phyloP scores from a whole-genome alignment of 1,140 invertebrate genomes.

The Lordiphosa stackelbergi region DNA sequence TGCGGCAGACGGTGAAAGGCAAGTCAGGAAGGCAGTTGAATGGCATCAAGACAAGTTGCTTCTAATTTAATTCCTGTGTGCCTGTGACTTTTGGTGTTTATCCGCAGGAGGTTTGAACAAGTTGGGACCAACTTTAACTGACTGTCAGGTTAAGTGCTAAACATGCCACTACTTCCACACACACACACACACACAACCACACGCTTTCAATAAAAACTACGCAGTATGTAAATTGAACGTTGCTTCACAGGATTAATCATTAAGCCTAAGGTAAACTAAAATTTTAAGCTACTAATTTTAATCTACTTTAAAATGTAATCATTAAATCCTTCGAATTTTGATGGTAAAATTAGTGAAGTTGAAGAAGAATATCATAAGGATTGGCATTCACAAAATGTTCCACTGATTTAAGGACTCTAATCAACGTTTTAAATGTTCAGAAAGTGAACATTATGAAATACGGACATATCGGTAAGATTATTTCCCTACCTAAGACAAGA shows the following conservation, averaged over 20 bases:
- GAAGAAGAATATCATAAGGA: too few species aligned
- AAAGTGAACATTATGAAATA: too few species aligned
- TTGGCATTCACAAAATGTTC: too few species aligned
- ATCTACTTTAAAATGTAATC: conserved; percentile 5
- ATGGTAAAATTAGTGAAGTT: conserved; percentile 4
- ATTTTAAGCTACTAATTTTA: conserved; percentile 6
- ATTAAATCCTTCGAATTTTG: conserved; percentile 2
- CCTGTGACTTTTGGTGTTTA: conserved; percentile 31
- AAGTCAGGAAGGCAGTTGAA: conserved; percentile 21
- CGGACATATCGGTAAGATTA: too few species aligned
- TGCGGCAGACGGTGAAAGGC: conserved; percentile 18
- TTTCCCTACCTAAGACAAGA: too few species aligned
- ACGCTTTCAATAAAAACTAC: conserved; percentile 1
- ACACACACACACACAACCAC: background rate
- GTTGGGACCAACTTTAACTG: background rate
- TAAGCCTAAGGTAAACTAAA: background rate
- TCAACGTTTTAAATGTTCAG: too few species aligned
- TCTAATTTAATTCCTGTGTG: conserved; percentile 57
- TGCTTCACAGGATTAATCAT: background rate
- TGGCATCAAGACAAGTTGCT: conserved; percentile 61
- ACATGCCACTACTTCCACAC: background rate
- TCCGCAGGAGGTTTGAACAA: background rate
- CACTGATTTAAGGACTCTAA: too few species aligned
- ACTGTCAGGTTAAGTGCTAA: conserved; percentile 6
- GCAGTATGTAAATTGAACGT: too few species aligned